Percentiles rank a stretch among this genome's conserved stretches.
These are phyloP conservation scores for Mesorhabditis belari DNA, from an alignment of 2,888 invertebrate genomes.

Conservation along the genomic window DNA sequence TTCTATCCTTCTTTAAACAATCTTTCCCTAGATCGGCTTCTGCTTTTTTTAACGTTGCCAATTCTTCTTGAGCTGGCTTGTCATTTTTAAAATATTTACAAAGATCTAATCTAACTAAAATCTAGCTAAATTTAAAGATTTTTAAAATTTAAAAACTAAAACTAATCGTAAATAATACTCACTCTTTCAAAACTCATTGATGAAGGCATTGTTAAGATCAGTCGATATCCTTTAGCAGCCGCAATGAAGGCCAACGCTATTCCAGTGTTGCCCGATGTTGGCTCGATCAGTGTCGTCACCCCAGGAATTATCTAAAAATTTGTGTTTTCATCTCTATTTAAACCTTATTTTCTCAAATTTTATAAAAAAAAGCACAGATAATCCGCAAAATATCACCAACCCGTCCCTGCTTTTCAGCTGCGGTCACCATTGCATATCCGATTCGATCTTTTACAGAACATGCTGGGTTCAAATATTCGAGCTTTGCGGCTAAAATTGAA, in stretches of 20 bases:
- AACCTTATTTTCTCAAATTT: no score
- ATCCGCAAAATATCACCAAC: slow-evolving; percentile 17
- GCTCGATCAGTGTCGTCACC: slow-evolving; percentile 47
- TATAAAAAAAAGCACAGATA: no score
- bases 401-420: slow-evolving; percentile 40
- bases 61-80: not conserved
- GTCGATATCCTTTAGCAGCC: slow-evolving; percentile 46
- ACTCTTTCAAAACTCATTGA: slow-evolving; percentile 51
- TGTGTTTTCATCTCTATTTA: no score
- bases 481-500: slow-evolving; percentile 41
- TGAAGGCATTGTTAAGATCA: slow-evolving; percentile 51
- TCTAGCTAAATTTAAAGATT: not conserved
- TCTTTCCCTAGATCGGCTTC: not conserved
- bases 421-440: slow-evolving; percentile 49
- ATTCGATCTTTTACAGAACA: slow-evolving; percentile 52
- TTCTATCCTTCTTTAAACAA: not conserved
- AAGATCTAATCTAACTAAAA: not conserved
- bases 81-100: not conserved
- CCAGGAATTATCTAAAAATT: slow-evolving; percentile 27
- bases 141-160: not conserved
- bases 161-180: slow-evolving; percentile 1
- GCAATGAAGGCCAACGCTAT: slow-evolving; percentile 52
- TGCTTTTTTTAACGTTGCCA: not conserved
- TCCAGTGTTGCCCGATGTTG: slow-evolving; percentile 51
- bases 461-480: slow-evolving; percentile 51